Percentiles rank a stretch among this genome's conserved stretches.
Conservation (phyloP, 1,140 invertebrate species). For the Saccostrea cuccullata region DNA sequence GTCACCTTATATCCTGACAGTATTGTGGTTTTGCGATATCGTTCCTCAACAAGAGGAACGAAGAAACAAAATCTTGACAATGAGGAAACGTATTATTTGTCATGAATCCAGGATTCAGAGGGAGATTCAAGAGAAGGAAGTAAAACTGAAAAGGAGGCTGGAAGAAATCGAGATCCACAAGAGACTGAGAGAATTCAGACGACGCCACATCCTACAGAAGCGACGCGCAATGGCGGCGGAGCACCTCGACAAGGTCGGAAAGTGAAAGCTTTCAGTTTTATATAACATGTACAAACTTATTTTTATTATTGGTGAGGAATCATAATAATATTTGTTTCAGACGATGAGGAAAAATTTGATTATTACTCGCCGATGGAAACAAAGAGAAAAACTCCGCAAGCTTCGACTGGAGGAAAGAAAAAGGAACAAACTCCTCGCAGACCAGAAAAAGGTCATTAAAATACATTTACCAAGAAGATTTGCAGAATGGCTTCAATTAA, state of each 20-base stretch:
- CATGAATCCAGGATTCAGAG: constrained; percentile 27
- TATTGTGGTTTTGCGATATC: too few species aligned
- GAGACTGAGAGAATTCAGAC: background rate
- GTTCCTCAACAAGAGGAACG: too few species aligned
- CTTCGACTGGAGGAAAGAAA: constrained; percentile 26
- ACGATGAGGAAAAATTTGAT: constrained; percentile 6
- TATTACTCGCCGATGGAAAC: constrained; percentile 26
- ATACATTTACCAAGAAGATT: too few species aligned
- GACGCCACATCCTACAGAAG: constrained; percentile 1
- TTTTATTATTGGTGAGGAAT: background rate
- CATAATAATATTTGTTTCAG: background rate
- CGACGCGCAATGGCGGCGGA: background rate
- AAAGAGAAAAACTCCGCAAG: constrained; percentile 14
- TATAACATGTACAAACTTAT: background rate
- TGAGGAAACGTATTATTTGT: too few species aligned
- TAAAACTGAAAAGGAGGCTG: constrained; percentile 4
- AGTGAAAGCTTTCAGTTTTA: background rate
- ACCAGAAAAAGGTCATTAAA: constrained; percentile 38
- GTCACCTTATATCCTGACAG: too few species aligned
- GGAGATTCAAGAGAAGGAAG: constrained; percentile 10
- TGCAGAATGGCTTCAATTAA: too few species aligned
- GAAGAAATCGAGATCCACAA: constrained; percentile 18
- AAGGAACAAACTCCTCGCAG: background rate
- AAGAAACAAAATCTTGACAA: too few species aligned
- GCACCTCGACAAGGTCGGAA: background rate